Base-by-base conservation (phyloP, 2,888 invertebrate species). In the Drosophila kambysellisi region DNA sequence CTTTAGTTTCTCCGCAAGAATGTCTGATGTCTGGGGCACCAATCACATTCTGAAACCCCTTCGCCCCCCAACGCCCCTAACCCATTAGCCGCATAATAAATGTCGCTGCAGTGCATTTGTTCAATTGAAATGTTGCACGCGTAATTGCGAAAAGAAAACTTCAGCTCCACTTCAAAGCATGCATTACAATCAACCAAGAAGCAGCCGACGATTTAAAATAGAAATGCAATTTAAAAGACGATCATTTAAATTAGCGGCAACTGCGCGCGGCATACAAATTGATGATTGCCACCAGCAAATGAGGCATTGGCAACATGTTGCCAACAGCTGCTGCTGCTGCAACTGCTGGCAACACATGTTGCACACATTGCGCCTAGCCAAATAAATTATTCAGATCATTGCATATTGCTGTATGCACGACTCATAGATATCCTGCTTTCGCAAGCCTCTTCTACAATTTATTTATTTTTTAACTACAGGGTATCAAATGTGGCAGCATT, bases 41-140 rank as follows among this genome's bases (percentile, higher is more conserved):
- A 56, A 39, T 39, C 32, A 29, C 56, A 46, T 67, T 35, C 48
- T 25, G 33, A 12, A 8, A 41, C 50, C 51, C 30, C 37, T 35
- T 8, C 25, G 25, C 37, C 37, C 39, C n/a, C 4, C 9, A 25
- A 2, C 17, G 1, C 43, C 25, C 25, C 41, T 20, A 46, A 15
- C 17, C 61, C 57, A 37, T 56, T 33, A 53, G 17, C 39, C 54
- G n/a, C 32, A 65, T 63, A 75, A 83, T 71, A 81, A 79, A 76
- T 78, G 79, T 81, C 75, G 57, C 71, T 58, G 54, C 69, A 67
- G 71, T 70, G 86, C 81, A 74, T 61, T 77, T 70, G 61, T 59
- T 76, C 89, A 88, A 88, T 88, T 90, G 88, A 90, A 90, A 90
- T 88, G 87, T 90, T 90, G 88, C 88, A 89, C 82, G 89, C 89